phyloP scores from a whole-genome alignment of 1,140 invertebrate genomes.

The Tetramorium parvispinum region DNA sequence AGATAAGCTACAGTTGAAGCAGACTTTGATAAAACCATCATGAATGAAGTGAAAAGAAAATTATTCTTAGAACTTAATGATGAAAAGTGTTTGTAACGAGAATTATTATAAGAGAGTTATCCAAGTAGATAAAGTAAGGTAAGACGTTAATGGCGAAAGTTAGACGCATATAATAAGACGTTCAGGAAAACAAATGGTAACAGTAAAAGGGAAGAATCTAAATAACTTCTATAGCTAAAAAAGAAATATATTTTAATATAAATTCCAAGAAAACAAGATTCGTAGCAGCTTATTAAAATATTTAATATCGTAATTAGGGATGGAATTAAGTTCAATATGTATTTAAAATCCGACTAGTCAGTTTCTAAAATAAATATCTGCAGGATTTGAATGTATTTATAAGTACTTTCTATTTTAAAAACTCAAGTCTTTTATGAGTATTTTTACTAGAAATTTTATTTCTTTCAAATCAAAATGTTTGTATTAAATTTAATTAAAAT shows the following conservation, averaged over 20 bases:
- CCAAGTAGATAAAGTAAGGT: constrained; percentile 35
- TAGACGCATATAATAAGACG: constrained; percentile 51
- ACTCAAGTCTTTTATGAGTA: too few relatives aligned
- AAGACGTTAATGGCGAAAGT: constrained; percentile 54
- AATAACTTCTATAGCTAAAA: constrained; percentile 28
- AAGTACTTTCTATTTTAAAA: too few relatives aligned
- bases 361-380: too few relatives aligned
- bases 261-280: not conserved
- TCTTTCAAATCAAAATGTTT: too few relatives aligned
- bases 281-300: not conserved
- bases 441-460: too few relatives aligned
- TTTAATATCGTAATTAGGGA: not conserved
- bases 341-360: too few relatives aligned
- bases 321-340: too few relatives aligned
- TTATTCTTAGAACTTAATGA: constrained; percentile 44
- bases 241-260: not conserved
- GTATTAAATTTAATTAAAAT: too few relatives aligned
- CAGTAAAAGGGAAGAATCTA: constrained; percentile 29
- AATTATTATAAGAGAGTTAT: constrained; percentile 54
- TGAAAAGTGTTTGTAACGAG: constrained; percentile 53
- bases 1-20: not conserved
- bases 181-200: constrained; percentile 58
- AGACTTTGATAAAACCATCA: constrained; percentile 37
- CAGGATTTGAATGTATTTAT: too few relatives aligned
- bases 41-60: constrained; percentile 45